Percentiles rank a stretch among this genome's conserved stretches.
phyloP scores from a whole-genome alignment of 2,888 invertebrate species.

The Drosophila buzzatii region DNA sequence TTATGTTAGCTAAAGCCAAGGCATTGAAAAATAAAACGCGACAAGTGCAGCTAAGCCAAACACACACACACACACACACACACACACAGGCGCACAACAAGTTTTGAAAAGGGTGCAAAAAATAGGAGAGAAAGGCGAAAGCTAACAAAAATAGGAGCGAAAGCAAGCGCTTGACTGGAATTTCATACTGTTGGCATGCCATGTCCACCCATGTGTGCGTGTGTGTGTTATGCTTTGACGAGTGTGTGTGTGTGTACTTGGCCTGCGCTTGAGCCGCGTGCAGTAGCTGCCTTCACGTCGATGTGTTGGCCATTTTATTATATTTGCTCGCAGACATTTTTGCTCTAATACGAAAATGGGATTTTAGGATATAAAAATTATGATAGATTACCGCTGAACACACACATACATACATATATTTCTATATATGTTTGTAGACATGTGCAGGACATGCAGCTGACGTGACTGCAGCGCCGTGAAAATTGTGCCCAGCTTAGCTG shows the following conservation, averaged over 20 bases:
- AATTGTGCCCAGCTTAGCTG: slow-evolving; percentile 66
- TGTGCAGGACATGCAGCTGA: slow-evolving; percentile 34
- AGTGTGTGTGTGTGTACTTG: slow-evolving; percentile 50
- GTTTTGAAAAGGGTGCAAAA: slow-evolving; percentile 50
- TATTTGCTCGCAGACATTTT: slow-evolving; percentile 82
- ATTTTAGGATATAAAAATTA: slow-evolving; percentile 84
- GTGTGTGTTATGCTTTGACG: background rate
- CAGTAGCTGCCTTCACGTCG: slow-evolving; percentile 44
- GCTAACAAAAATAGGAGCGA: slow-evolving; percentile 62
- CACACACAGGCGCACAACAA: slow-evolving; percentile 10
- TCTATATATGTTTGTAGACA: background rate
- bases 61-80: slow-evolving; percentile 21
- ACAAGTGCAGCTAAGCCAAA: slow-evolving; percentile 59
- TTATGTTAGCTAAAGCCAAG: slow-evolving; percentile 60
- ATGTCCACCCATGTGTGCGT: slow-evolving; percentile 40
- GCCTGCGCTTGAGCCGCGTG: slow-evolving; percentile 44
- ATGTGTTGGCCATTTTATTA: slow-evolving; percentile 80
- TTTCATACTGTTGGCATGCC: slow-evolving; percentile 75
- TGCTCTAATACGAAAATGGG: slow-evolving; percentile 82
- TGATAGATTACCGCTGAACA: slow-evolving; percentile 82
- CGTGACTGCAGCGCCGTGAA: slow-evolving; percentile 61
- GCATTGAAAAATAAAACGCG: slow-evolving; percentile 77
- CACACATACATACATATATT: slow-evolving; percentile 26
- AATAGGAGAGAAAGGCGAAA: slow-evolving; percentile 19
- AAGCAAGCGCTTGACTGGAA: slow-evolving; percentile 78